A percentile compares a stretch with the other conserved stretches of the same genome.
Evolutionary conservation across 2,888 invertebrate species (phyloP).

Genomic region (Agapetus fuscipes): DNA sequence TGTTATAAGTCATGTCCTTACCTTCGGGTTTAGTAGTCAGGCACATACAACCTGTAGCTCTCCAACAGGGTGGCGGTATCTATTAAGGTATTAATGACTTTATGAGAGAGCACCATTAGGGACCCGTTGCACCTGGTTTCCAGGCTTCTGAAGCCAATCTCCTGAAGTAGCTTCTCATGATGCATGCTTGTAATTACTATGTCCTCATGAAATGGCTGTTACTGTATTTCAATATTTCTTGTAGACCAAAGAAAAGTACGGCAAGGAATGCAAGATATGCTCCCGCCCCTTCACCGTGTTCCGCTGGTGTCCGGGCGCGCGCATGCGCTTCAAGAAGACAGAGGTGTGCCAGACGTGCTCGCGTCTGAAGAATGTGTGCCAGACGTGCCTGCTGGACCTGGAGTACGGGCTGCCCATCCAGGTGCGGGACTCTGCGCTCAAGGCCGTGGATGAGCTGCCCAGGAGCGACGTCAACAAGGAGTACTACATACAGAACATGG

Average conservation of each 20-base stretch:
- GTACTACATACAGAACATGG: constrained; percentile 87
- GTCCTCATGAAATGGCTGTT: too few relatives aligned
- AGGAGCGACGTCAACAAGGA: constrained; percentile 93
- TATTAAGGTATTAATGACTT: too few relatives aligned
- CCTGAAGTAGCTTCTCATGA: too few relatives aligned
- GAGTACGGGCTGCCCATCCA: constrained; percentile 85
- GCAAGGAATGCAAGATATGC: constrained; percentile 94
- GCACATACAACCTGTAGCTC: too few relatives aligned
- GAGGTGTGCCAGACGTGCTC: constrained; percentile 95
- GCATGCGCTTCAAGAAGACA: constrained; percentile 94
- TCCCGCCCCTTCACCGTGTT: constrained; percentile 91
- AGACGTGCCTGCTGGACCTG: constrained; percentile 87
- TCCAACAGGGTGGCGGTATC: too few relatives aligned
- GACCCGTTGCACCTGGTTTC: too few relatives aligned
- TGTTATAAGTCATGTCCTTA: too few relatives aligned
- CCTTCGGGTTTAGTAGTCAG: too few relatives aligned
- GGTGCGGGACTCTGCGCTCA: constrained; percentile 85
- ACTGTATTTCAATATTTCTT: too few relatives aligned
- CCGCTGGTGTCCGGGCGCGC: constrained; percentile 91
- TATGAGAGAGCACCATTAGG: too few relatives aligned
- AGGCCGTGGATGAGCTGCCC: constrained; percentile 84
- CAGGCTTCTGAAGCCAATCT: too few relatives aligned
- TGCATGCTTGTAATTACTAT: too few relatives aligned
- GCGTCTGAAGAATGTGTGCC: constrained; percentile 91
- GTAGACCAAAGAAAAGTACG: constrained; percentile 90